phyloP scores from a whole-genome alignment of 2,888 invertebrate genomes.

The Gordius sp. region DNA sequence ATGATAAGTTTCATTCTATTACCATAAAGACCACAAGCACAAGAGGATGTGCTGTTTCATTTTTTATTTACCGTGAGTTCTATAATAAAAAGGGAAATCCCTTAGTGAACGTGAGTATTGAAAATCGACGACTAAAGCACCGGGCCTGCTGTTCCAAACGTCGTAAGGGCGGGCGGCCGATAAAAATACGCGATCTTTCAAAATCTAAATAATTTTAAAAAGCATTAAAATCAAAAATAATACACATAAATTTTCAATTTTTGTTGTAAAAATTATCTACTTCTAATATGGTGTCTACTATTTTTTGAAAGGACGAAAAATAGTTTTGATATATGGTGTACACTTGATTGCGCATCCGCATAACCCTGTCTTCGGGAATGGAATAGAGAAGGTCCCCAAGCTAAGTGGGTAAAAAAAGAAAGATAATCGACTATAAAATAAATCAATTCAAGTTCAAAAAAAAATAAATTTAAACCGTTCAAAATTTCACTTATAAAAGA shows the following conservation, averaged over 20 bases:
- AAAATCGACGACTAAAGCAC: slow-evolving; percentile 8
- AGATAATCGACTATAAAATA: not conserved
- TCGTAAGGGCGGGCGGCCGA: not conserved
- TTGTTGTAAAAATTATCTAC: too few species aligned
- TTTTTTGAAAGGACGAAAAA: slow-evolving; percentile 8
- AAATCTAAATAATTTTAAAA: slow-evolving; percentile 1
- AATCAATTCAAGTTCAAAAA: too few species aligned
- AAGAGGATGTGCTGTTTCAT: too few species aligned
- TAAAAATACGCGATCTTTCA: not conserved
- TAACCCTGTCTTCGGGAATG: not conserved
- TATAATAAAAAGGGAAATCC: slow-evolving; percentile 4
- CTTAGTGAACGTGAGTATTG: not conserved
- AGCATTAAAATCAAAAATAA: too few species aligned
- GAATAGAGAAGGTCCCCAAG: not conserved
- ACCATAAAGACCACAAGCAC: too few species aligned
- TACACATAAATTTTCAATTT: too few species aligned
- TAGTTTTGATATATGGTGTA: slow-evolving; percentile 7
- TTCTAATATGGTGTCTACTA: not conserved
- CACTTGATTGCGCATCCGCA: not conserved
- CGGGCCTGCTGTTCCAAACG: not conserved
- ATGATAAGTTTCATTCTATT: too few species aligned
- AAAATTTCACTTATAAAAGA: too few species aligned
- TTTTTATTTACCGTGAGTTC: too few species aligned
- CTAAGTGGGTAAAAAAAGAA: not conserved
- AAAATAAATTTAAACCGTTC: too few species aligned